Conservation (phyloP, 2,113 vertebrate genomes). For the Balaeniceps rex region DNA sequence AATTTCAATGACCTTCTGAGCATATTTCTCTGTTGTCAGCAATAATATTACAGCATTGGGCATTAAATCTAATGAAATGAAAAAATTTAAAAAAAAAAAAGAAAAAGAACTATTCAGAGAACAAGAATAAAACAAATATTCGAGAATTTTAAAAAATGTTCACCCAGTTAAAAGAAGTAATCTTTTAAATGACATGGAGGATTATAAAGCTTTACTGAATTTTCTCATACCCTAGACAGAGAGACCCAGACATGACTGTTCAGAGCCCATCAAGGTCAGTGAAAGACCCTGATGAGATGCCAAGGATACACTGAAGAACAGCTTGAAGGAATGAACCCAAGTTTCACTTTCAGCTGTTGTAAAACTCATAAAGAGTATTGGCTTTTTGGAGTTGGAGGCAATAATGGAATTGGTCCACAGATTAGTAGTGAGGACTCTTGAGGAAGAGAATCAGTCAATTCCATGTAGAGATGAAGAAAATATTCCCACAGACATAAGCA, state of each 20-base stretch:
- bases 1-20: neutral
- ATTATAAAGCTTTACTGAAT: constrained; percentile 36
- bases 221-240: constrained; percentile 4
- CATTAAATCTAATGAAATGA: neutral
- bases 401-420: neutral
- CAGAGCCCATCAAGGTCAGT: neutral
- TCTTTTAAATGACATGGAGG: neutral
- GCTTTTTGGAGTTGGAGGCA: neutral
- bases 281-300: neutral
- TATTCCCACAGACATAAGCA: neutral
- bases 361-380: neutral
- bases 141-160: fast-evolving
- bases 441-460: neutral
- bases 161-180: neutral
- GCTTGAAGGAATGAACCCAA: neutral
- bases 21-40: neutral
- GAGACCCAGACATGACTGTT: neutral
- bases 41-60: neutral
- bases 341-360: neutral
- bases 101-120: neutral
- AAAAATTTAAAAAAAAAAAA: neutral
- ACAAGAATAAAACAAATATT: neutral
- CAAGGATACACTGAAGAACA: neutral
- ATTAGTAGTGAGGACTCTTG: neutral
- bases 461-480: neutral